Evolutionary conservation across 2,797 vertebrate species (phyloP).

Genomic region (Aulostomus chinensis): DNA sequence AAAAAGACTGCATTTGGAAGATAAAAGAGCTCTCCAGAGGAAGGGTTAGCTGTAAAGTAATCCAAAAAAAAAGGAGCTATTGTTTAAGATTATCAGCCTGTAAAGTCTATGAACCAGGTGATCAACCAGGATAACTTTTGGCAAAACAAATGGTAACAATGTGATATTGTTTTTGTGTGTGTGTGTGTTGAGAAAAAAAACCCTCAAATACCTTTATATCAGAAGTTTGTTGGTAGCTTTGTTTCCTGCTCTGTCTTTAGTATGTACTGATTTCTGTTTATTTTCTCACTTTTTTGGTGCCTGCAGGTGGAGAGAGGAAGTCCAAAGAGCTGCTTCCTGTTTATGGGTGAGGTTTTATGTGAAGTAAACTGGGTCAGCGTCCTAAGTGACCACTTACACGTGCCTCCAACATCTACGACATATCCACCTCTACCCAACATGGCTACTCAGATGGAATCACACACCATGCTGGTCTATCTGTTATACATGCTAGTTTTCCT

Average conservation of each 20-base stretch:
- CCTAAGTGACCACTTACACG: constrained; percentile 86
- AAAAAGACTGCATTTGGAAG: too few species aligned
- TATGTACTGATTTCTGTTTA: neutral
- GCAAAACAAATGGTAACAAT: too few species aligned
- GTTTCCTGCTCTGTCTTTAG: neutral
- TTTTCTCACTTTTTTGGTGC: neutral
- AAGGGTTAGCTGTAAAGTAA: too few species aligned
- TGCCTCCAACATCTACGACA: constrained; percentile 70
- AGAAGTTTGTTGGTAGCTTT: neutral
- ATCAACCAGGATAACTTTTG: too few species aligned
- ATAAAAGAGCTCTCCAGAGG: too few species aligned
- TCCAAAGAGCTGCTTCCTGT: constrained; percentile 96
- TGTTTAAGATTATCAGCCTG: too few species aligned
- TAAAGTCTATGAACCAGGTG: too few species aligned
- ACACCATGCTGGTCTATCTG: constrained; percentile 90
- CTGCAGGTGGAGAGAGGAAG: constrained; percentile 94
- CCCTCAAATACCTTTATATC: too few species aligned
- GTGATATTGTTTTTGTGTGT: too few species aligned
- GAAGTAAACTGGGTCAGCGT: constrained; percentile 97
- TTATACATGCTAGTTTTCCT: constrained; percentile 94
- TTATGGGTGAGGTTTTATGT: constrained; percentile 91
- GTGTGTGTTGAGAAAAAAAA: too few species aligned
- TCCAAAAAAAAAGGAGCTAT: too few species aligned
- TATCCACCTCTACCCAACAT: constrained; percentile 44
- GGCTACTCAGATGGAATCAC: constrained; percentile 70